Evolutionary conservation across 2,797 vertebrate genomes (phyloP).

Genomic region (Corythornis leucogaster): DNA sequence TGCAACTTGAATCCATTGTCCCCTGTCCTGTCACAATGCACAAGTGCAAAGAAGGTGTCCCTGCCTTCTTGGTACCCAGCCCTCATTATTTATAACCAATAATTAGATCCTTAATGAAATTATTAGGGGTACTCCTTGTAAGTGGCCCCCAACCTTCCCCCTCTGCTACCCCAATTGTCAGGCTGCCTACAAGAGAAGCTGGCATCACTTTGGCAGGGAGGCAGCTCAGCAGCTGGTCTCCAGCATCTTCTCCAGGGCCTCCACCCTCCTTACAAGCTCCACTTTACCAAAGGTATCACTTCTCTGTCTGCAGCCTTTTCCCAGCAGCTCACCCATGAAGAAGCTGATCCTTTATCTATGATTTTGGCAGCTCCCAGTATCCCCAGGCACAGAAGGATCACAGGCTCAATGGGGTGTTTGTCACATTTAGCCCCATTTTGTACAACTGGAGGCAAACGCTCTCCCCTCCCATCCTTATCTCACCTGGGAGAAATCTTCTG

Average conservation of each 20-base stretch:
- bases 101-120: background rate
- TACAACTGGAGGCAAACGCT: background rate
- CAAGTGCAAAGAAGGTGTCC: no score
- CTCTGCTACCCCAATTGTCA: background rate
- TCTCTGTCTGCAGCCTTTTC: background rate
- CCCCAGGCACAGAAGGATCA: background rate
- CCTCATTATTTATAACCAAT: no score
- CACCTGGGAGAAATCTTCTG: fast-evolving
- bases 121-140: background rate
- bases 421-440: background rate
- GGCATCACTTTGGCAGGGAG: background rate
- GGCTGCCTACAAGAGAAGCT: background rate
- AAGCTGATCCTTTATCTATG: background rate
- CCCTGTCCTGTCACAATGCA: no score
- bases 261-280: background rate
- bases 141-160: background rate
- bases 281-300: background rate
- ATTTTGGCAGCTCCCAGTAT: background rate
- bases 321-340: fast-evolving
- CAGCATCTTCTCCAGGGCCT: background rate
- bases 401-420: background rate
- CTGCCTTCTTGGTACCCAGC: no score
- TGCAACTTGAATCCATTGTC: no score
- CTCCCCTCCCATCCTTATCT: background rate
- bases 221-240: background rate